Conservation (phyloP, 2,113 vertebrate genomes). For the Sphaerodactylus townsendi region DNA sequence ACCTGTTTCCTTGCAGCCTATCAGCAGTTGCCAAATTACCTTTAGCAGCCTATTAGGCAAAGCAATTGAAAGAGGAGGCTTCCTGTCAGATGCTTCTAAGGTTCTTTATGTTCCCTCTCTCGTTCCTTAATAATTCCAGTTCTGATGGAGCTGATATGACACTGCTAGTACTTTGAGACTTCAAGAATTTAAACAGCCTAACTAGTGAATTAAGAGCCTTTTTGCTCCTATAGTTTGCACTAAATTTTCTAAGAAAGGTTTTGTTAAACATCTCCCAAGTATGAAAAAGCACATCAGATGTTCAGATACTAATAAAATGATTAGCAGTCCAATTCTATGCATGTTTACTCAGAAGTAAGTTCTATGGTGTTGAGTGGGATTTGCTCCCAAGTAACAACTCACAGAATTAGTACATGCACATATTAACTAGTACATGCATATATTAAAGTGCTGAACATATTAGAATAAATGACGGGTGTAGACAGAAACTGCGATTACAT, state of each 20-base stretch:
- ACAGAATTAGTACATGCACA: neutral
- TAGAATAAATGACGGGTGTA: neutral
- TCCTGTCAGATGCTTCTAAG: neutral
- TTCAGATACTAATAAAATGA: neutral
- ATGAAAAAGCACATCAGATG: neutral
- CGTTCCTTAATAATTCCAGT: neutral
- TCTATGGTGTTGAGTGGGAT: neutral
- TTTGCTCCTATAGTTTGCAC: neutral
- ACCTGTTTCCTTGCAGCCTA: neutral
- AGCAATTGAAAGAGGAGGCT: neutral
- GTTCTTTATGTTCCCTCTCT: neutral
- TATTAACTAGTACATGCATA: neutral
- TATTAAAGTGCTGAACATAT: neutral
- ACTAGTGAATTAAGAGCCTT: neutral
- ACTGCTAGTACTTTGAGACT: neutral
- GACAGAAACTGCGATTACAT: neutral
- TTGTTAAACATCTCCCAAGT: neutral
- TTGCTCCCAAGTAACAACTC: neutral
- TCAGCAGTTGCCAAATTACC: slow-evolving; percentile 2
- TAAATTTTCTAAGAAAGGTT: neutral
- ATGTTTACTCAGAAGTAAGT: neutral
- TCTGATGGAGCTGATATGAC: neutral
- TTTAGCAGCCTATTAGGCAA: neutral
- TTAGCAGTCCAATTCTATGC: neutral
- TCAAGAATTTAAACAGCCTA: neutral